Evolutionary conservation across 2,888 invertebrate genomes (phyloP).

Genomic region (Caenorhabditis sp.): DNA sequence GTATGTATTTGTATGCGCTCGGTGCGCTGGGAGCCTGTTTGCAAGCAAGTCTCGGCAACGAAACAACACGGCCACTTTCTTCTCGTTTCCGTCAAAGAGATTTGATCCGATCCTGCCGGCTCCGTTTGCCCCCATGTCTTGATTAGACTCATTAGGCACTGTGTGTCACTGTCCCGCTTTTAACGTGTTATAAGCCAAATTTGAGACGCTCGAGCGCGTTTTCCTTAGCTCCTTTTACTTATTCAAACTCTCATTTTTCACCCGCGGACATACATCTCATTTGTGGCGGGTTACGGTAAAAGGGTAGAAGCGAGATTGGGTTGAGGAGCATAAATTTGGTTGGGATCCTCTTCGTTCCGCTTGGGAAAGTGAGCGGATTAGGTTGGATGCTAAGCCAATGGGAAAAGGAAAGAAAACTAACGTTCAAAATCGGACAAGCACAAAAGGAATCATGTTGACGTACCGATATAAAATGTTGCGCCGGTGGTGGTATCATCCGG

Average conservation of each 20-base stretch:
- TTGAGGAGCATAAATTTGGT: constrained; percentile 9
- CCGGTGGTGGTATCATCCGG: constrained; percentile 57
- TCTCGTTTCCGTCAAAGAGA: constrained; percentile 27
- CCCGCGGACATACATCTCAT: constrained; percentile 13
- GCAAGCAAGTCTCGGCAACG: constrained; percentile 14
- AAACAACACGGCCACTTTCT: constrained; percentile 37
- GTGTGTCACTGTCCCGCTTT: constrained; percentile 2
- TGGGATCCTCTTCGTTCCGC: constrained; percentile 4
- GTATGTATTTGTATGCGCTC: constrained; percentile 52
- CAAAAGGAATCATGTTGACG: neutral
- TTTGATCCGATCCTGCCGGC: constrained; percentile 41
- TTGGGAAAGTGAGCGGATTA: constrained; percentile 23
- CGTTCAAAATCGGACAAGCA: constrained; percentile 1
- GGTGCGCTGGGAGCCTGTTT: constrained; percentile 46
- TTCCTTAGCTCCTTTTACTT: constrained; percentile 29
- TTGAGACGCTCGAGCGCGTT: constrained; percentile 38
- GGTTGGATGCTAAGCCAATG: constrained; percentile 3
- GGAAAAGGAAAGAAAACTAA: neutral
- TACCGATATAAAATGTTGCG: constrained; percentile 52
- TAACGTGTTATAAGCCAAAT: constrained; percentile 59
- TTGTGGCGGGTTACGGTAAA: constrained; percentile 38
- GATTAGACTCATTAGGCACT: constrained; percentile 59
- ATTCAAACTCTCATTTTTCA: constrained; percentile 22
- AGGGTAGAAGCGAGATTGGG: constrained; percentile 10
- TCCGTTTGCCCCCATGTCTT: neutral